Evolutionary conservation across 2,113 vertebrate species (phyloP).

Genomic region (Alaudala cheleensis): DNA sequence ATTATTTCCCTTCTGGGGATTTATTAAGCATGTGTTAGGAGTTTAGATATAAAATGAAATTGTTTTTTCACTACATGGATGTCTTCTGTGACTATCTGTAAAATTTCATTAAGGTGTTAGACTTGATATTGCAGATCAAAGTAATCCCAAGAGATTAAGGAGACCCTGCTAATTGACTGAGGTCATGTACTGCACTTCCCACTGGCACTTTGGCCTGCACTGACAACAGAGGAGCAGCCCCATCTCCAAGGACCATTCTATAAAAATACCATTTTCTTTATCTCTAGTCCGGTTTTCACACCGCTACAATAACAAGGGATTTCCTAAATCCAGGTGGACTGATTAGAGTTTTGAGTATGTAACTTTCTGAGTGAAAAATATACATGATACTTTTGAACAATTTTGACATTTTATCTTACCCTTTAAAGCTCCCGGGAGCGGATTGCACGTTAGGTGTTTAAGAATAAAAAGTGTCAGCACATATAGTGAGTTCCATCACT

Average conservation of each 20-base stretch:
- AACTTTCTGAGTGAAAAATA: slow-evolving; percentile 70
- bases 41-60: slow-evolving; percentile 65
- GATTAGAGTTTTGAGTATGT: slow-evolving; percentile 75
- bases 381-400: slow-evolving; percentile 75
- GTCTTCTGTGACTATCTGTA: slow-evolving; percentile 69
- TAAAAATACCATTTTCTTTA: slow-evolving; percentile 76
- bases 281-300: slow-evolving; percentile 68
- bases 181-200: slow-evolving; percentile 69
- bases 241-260: slow-evolving; percentile 69
- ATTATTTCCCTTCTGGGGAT: slow-evolving; percentile 63
- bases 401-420: slow-evolving; percentile 77
- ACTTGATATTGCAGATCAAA: slow-evolving; percentile 74
- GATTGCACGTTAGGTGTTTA: slow-evolving; percentile 63
- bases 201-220: slow-evolving; percentile 63
- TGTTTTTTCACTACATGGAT: slow-evolving; percentile 55
- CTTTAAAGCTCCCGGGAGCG: slow-evolving; percentile 72
- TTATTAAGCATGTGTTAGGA: slow-evolving; percentile 69
- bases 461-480: slow-evolving; percentile 73
- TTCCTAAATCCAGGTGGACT: slow-evolving; percentile 68
- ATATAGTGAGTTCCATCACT: slow-evolving; percentile 68
- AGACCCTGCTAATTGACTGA: slow-evolving; percentile 75
- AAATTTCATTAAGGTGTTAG: slow-evolving; percentile 75
- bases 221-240: slow-evolving; percentile 65
- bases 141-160: slow-evolving; percentile 64
- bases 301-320: slow-evolving; percentile 60